Percentiles rank a stretch among this genome's conserved stretches.
phyloP scores from a whole-genome alignment of 1,140 invertebrate genomes.

The Paramacrobiotus metropolitanus region DNA sequence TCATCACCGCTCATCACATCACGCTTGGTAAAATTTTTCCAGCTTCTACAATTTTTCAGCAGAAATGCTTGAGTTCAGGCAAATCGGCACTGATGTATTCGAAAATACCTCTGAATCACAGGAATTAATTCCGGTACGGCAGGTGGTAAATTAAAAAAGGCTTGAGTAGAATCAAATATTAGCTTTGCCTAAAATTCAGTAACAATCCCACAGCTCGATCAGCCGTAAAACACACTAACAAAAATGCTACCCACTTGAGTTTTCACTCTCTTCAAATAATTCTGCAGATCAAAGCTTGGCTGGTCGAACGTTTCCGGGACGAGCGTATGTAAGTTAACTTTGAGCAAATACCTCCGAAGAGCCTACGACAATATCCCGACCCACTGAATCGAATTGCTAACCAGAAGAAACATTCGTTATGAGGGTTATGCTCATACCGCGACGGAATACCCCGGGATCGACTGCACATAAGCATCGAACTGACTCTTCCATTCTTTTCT shows the following conservation, averaged over 20 bases:
- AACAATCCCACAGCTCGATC: neutral
- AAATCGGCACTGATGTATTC: no score
- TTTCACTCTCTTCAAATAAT: neutral
- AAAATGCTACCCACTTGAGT: neutral
- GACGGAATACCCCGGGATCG: neutral
- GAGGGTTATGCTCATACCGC: no score
- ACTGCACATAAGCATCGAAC: neutral
- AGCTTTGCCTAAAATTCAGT: neutral
- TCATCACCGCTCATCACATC: no score
- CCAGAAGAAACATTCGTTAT: no score
- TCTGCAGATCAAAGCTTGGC: neutral
- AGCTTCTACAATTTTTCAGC: no score
- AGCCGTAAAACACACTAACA: no score
- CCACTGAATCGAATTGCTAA: no score
- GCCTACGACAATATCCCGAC: neutral
- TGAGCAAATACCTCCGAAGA: neutral
- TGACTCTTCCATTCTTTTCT: neutral
- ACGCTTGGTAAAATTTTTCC: no score
- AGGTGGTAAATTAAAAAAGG: neutral
- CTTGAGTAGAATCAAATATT: neutral
- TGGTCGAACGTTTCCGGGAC: neutral
- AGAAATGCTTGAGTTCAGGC: no score
- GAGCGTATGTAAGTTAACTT: neutral
- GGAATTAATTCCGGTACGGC: neutral
- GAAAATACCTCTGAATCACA: constrained; percentile 1